These are phyloP conservation scores for Nematolebias whitei DNA, from an alignment of 2,113 vertebrate genomes.

Conservation along the genomic window DNA sequence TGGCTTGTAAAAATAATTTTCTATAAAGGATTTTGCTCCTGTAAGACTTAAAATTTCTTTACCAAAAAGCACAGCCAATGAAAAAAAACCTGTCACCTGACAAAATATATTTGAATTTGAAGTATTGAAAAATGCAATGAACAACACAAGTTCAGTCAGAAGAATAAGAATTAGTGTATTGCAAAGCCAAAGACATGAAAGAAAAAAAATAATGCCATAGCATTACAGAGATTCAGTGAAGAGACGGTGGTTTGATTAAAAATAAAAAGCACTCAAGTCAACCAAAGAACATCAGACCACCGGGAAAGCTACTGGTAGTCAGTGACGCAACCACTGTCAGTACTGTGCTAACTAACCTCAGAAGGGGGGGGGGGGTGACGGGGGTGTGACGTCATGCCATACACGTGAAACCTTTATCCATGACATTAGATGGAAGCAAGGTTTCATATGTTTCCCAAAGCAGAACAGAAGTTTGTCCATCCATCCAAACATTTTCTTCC, in stretches of 20 bases:
- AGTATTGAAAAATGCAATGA: not conserved
- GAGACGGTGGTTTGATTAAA: slow-evolving; percentile 19
- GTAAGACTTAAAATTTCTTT: not conserved
- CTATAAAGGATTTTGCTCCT: too few species aligned
- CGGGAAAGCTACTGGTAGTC: slow-evolving; percentile 17
- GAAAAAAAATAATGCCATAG: too few species aligned
- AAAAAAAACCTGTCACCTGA: slow-evolving; percentile 1
- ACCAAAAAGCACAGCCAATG: not conserved
- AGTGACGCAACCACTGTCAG: slow-evolving; percentile 10
- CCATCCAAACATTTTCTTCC: too few species aligned
- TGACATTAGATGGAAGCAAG: not conserved
- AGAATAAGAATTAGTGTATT: too few species aligned
- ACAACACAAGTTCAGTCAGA: too few species aligned
- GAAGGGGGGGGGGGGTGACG: slow-evolving; percentile 16
- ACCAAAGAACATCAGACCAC: slow-evolving; percentile 13
- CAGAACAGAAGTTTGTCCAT: too few species aligned
- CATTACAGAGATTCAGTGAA: slow-evolving; percentile 4
- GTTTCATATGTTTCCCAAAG: not conserved
- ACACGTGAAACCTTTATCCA: not conserved
- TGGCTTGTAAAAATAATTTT: too few species aligned
- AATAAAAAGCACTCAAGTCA: slow-evolving; percentile 19
- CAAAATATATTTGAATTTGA: not conserved
- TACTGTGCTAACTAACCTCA: not conserved
- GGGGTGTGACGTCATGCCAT: slow-evolving; percentile 1
- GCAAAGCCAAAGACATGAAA: slow-evolving; percentile 11